Base-by-base conservation (phyloP, 2,888 invertebrate genomes). In the Erebia aethiops region DNA sequence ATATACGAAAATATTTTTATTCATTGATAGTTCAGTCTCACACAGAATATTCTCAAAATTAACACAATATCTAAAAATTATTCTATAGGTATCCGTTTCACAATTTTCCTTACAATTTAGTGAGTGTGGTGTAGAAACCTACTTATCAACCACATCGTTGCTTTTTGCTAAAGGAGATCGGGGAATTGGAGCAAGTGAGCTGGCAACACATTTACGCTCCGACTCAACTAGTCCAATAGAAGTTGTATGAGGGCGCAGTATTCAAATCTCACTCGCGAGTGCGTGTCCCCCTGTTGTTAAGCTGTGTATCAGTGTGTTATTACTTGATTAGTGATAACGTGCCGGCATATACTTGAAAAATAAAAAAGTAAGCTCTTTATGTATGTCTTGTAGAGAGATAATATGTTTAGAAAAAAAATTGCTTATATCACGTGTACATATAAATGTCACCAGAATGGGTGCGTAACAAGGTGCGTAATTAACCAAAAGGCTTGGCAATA, bases 271-370 rank as follows among this genome's bases (percentile, higher is more conserved):
- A 54, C 69, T 72, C 73, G 78, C 71, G 79, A 79, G 81, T 80
- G 81, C 84, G 86, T 84, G 88, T 88, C 85, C 85, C 81, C 76
- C 76, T 78, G 79, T 76, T 80, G 72, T 35, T 63, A 68, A 70
- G 63, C 72, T 67, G 84, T 88, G 86, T 87, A 85, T 82, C 75
- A 81, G 82, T 84, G 83, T 78, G 81, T 83, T 84, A 21, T 51
- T 51, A n/a, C 7, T 10, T 57, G 35, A 79, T 83, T 78, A 83
- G 89, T 90, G 91, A 90, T 89, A 91, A 85, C 83, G 82, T 84
- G 78, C 77, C 81, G 80, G 79, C 77, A 60, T 70, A 54, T 26
- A 67, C 63, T 62, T 35, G 41, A n/a, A 43, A 41, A 76, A 75
- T 76, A 80, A 77, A 79, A 73, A 80, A 79, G 84, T 84, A 79